Percentiles rank a stretch among this genome's conserved stretches.
Evolutionary conservation across 30 jellyfish, hydroid and myxozoan genomes (phyloP).

Genomic region (Phacellophora camtschatica): DNA sequence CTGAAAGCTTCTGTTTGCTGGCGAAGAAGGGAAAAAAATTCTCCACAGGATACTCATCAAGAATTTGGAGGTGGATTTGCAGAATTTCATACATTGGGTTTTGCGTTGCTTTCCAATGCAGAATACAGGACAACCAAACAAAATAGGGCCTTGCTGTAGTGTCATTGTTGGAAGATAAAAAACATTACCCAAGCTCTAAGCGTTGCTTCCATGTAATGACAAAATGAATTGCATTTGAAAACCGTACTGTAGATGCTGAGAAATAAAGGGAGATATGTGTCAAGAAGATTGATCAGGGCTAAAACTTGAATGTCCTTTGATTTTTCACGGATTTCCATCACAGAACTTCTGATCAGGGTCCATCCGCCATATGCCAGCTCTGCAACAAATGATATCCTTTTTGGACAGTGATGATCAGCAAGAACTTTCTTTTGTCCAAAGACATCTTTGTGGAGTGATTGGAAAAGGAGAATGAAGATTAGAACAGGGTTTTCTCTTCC

Average conservation of each 20-base stretch:
- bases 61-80: background rate
- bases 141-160: background rate
- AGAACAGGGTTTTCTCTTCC: conserved; percentile 25
- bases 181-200: conserved; percentile 1
- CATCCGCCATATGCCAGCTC: conserved; percentile 25
- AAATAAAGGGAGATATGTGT: conserved; percentile 1
- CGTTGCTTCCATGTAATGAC: background rate
- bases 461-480: conserved; percentile 9
- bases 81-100: background rate
- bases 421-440: conserved; percentile 25
- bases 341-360: conserved; percentile 34
- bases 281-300: conserved; percentile 15
- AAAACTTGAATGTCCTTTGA: conserved; percentile 10
- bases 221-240: background rate
- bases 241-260: background rate
- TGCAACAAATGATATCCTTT: background rate
- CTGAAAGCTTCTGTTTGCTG: background rate
- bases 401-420: conserved; percentile 24
- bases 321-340: background rate
- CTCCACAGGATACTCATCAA: background rate
- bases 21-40: too few relatives aligned
- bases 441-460: background rate
- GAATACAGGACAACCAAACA: background rate
- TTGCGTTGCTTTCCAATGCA: background rate
- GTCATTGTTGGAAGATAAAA: background rate